Evolutionary conservation across 64 coral and sea anemone species (phyloP).

Genomic region (Catalaphyllia jardinei): DNA sequence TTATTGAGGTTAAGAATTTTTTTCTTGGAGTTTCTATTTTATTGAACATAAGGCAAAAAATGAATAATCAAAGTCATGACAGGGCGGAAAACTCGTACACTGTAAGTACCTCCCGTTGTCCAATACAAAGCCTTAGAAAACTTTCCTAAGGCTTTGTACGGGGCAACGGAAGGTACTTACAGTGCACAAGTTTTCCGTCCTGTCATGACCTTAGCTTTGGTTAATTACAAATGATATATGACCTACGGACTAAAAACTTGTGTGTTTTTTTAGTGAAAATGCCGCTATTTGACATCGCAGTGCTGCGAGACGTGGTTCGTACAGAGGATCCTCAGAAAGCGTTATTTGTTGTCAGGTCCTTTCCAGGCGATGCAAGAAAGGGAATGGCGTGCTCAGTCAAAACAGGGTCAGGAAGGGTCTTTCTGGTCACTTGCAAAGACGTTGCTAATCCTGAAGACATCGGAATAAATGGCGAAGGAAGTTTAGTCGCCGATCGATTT

Average conservation of each 20-base stretch:
- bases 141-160: no score
- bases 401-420: background rate
- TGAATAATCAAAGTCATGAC: no score
- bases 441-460: background rate
- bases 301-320: background rate
- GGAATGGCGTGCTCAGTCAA: background rate
- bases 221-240: no score
- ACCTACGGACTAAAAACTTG: background rate
- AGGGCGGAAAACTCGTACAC: no score
- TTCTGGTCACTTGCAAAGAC: background rate
- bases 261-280: background rate
- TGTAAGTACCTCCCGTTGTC: no score
- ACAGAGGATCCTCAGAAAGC: background rate
- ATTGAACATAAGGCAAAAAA: no score
- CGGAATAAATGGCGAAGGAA: background rate
- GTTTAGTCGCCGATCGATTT: background rate
- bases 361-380: background rate
- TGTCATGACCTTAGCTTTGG: no score
- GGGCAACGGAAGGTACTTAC: no score
- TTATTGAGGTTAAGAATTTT: no score
- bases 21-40: no score
- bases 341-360: background rate
- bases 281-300: background rate
- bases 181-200: no score
- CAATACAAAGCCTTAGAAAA: no score